Evolutionary conservation across 2,797 vertebrate species (phyloP), one percentile per base, ranked within the genome.

Genomic region (Sciurus carolinensis): DNA sequence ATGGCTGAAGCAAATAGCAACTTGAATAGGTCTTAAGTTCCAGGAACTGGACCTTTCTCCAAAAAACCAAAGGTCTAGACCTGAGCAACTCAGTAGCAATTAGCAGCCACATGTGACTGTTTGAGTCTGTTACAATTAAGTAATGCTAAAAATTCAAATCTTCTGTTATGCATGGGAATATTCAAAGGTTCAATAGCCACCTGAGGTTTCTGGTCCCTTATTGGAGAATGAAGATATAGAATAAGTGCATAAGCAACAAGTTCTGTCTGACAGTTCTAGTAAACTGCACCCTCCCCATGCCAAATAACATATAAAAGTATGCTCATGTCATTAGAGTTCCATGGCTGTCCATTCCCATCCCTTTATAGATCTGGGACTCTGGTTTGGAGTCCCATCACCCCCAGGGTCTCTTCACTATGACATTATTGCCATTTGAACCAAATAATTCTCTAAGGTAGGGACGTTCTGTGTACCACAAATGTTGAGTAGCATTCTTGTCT

Each of bases 111-210:
- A 42, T 1, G 0, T 14, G 62, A 52, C 44, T 8, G 3, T 36
- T 5, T 50, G 7, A n/a, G 7, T 44, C 26, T 1, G 12, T 8
- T 1, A 22, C 72, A 24, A 11, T 20, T 15, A n/a, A 42, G 22
- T 1, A 12, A 11, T 14, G 0, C 33, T 64, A 1, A 7, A 64
- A 15, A 3, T 1, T 22, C 20, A 52, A 11, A 62, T 33, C 11
- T 47, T 66, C 57, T 13, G 7, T 9, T 28, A 30, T 42, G 30
- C 0, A 44, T 8, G 2, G 26, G 11, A 42, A 24, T 36, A 13
- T 20, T 33, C 12, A 24, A 0, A 66, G 69, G 2, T 8, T 28
- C 6, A 17, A 12, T 0, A 57, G 17, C 59, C n/a, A 14, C 22
- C 67, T 2, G 12, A 9, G 57, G 22, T 83, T 6, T 11, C 62